phyloP scores from a whole-genome alignment of 2,113 vertebrate species.

The Platanista minor region DNA sequence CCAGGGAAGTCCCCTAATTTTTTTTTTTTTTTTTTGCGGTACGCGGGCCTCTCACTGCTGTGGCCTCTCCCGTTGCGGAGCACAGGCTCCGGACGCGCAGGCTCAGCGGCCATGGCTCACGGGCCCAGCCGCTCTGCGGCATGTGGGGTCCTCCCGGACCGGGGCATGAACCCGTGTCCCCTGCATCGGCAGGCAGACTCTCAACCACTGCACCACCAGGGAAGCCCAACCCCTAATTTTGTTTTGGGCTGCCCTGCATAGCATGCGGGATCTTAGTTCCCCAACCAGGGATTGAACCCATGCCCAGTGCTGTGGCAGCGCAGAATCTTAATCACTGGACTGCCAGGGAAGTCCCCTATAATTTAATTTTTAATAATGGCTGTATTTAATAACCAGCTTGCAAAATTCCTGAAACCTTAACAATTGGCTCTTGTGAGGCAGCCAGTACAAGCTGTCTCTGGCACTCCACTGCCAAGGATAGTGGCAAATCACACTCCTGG shows the following conservation, averaged over 20 bases:
- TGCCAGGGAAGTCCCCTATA: neutral
- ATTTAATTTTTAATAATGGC: slow-evolving; percentile 21
- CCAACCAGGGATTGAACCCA: neutral
- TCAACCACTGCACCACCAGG: too few relatives aligned
- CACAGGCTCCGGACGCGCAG: too few relatives aligned
- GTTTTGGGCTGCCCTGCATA: rapidly evolving
- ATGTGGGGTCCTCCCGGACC: too few relatives aligned
- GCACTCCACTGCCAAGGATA: neutral
- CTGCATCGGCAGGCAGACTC: too few relatives aligned
- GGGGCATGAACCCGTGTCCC: too few relatives aligned
- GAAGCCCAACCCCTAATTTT: too few relatives aligned
- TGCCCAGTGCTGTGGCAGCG: neutral
- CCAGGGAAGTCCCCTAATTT: too few relatives aligned
- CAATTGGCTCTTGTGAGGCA: neutral
- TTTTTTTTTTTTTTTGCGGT: too few relatives aligned
- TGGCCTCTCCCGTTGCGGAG: too few relatives aligned
- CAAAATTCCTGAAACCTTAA: slow-evolving; percentile 10
- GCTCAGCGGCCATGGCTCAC: too few relatives aligned
- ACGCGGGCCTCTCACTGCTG: too few relatives aligned
- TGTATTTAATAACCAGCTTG: neutral
- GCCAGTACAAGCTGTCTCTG: neutral
- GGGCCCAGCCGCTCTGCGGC: too few relatives aligned
- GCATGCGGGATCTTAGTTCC: neutral
- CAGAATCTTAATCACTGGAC: neutral
- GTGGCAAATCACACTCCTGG: neutral